phyloP scores from a whole-genome alignment of 2,113 vertebrate species.

The Excalfactoria chinensis region DNA sequence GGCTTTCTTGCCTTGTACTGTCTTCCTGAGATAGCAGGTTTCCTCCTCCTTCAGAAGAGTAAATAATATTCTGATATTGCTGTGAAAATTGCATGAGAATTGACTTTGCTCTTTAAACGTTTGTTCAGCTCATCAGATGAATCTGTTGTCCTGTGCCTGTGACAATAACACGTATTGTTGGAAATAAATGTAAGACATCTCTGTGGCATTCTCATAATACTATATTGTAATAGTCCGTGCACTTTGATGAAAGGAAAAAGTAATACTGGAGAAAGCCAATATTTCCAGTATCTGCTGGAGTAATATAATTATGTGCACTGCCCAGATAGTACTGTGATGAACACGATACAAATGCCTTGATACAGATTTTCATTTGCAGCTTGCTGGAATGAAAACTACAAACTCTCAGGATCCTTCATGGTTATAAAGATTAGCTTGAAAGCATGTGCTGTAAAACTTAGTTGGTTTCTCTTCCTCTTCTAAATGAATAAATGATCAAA shows the following conservation, averaged over 20 bases:
- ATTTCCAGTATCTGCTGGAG: conserved; percentile 33
- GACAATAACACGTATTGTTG: not conserved
- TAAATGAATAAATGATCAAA: not conserved
- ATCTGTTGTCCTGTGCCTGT: not conserved
- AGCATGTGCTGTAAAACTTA: not conserved
- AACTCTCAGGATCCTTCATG: not conserved
- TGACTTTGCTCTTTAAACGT: not conserved
- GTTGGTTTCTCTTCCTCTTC: not conserved
- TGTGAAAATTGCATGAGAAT: not conserved
- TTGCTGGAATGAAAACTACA: conserved; percentile 10
- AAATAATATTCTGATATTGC: not conserved
- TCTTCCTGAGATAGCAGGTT: not conserved
- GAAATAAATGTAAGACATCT: not conserved
- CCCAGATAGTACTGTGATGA: conserved; percentile 16
- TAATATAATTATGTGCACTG: conserved; percentile 29
- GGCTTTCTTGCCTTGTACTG: not conserved
- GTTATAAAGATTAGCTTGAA: conserved; percentile 27
- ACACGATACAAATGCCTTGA: not conserved
- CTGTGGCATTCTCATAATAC: not conserved
- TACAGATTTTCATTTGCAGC: conserved; percentile 11
- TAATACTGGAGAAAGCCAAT: not conserved
- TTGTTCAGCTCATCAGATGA: not conserved
- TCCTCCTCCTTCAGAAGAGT: not conserved
- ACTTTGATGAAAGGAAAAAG: not conserved
- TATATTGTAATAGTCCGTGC: not conserved